Conservation (phyloP, 2,797 vertebrate species). For the Lepus townsendii region DNA sequence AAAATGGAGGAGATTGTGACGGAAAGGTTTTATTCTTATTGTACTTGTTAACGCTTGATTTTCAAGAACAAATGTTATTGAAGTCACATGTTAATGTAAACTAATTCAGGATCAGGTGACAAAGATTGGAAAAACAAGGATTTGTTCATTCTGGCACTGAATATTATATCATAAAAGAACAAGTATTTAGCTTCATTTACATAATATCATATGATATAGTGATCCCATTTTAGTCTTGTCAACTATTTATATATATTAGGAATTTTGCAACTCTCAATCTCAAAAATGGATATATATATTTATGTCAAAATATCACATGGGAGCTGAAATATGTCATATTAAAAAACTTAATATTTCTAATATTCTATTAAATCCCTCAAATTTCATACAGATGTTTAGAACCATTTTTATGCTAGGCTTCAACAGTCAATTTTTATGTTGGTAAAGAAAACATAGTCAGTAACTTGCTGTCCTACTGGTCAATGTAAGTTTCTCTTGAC, state of each 20-base stretch:
- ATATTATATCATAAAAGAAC: not conserved
- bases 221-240: constrained; percentile 10
- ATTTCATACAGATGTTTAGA: not conserved
- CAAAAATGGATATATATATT: constrained; percentile 5
- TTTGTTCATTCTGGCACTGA: not conserved
- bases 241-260: not conserved
- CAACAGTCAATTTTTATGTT: not conserved
- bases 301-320: not conserved
- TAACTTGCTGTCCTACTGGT: not conserved
- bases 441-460: not conserved
- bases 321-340: not conserved
- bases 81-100: constrained; percentile 30
- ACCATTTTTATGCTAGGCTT: not conserved
- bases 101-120: constrained; percentile 35
- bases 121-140: constrained; percentile 38
- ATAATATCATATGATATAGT: not conserved
- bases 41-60: not conserved
- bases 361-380: not conserved
- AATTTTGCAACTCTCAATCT: constrained; percentile 25
- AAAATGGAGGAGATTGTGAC: not conserved
- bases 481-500: not conserved
- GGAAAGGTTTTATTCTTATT: not conserved
- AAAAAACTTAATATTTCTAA: not conserved
- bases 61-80: not conserved
- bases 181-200: not conserved